Base-by-base conservation (phyloP, 2,797 vertebrate genomes). In the Myotis planiceps region DNA sequence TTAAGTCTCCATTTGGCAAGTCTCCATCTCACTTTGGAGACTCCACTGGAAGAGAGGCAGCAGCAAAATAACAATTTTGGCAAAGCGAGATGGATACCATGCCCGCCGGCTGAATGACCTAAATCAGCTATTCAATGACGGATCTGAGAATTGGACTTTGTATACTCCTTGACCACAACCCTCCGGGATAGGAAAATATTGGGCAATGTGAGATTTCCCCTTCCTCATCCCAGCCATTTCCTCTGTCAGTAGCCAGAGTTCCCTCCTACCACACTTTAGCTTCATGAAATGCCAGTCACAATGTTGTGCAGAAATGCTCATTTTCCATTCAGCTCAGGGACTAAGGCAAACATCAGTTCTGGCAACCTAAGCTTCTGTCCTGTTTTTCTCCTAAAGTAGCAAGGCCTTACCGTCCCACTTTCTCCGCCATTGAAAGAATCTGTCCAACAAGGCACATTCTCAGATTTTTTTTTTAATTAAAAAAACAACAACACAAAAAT, bases 391-490 rank as follows among this genome's bases (percentile, higher is more conserved):
- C 51, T 72, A 87, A 86, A 84, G 79, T 88, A 88, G 53, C 80
- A 76, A 90, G 39, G 32, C 7, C 63, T 74, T 90, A 85, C 71
- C 14, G 65, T 81, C 79, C 58, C 6, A 87, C 63, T 18, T 90
- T 45, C 69, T 92, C 83, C 65, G 23, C 79, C 34, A 84, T 94
- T 85, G 81, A 39, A 90, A 66, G 49, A 71, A 85, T 12, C 42
- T 87, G 37, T 21, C 32, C 83, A 81, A 25, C 0, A 1, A 25
- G 55, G 15, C 23, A 66, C 6, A 21, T 47, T 75, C 75, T 79
- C 45, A 75, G 80, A 5, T 21, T 85, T 51, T 19, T 58, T 25
- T 63, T 45, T 49, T 23, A 37, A 39, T 13, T 21, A 18, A 51
- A 49, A 84, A 47, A 53, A 12, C 9, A 58, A 58, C 55, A 58